Conservation (phyloP, 2,888 invertebrate species). For the Apomyelois bistriatella region DNA sequence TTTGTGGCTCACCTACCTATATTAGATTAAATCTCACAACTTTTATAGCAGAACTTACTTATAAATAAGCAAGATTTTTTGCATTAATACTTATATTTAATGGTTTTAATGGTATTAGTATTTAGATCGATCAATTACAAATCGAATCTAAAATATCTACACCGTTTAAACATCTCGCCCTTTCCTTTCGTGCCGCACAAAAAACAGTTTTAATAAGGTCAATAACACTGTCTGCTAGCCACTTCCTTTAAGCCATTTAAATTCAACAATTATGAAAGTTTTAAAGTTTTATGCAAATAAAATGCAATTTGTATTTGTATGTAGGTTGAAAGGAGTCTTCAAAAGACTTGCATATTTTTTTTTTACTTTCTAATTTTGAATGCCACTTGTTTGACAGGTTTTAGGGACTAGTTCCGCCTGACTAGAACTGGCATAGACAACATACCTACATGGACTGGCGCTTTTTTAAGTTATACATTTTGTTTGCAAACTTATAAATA, state of each 20-base stretch:
- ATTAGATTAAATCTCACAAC: too few relatives aligned
- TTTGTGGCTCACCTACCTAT: too few relatives aligned
- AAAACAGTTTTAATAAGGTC: constrained; percentile 45
- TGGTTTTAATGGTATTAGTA: too few relatives aligned
- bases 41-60: too few relatives aligned
- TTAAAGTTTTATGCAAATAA: constrained; percentile 68
- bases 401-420: constrained; percentile 59
- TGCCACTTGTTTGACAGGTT: constrained; percentile 63
- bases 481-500: not conserved
- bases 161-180: constrained; percentile 2
- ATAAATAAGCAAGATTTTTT: too few relatives aligned
- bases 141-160: too few relatives aligned
- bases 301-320: constrained; percentile 65
- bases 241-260: constrained; percentile 53
- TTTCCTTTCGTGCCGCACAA: constrained; percentile 17
- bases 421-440: constrained; percentile 20
- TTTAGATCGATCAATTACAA: too few relatives aligned
- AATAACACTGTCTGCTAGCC: constrained; percentile 43
- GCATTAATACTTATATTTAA: too few relatives aligned
- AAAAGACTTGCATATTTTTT: constrained; percentile 65
- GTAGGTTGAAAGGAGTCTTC: constrained; percentile 71
- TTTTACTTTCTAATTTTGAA: constrained; percentile 74
- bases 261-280: constrained; percentile 68
- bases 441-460: constrained; percentile 27
- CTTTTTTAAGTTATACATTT: not conserved